Percentiles rank a stretch among this genome's conserved stretches.
Evolutionary conservation across 2,888 invertebrate genomes (phyloP).

Genomic region (Drosophila peninsularis): DNA sequence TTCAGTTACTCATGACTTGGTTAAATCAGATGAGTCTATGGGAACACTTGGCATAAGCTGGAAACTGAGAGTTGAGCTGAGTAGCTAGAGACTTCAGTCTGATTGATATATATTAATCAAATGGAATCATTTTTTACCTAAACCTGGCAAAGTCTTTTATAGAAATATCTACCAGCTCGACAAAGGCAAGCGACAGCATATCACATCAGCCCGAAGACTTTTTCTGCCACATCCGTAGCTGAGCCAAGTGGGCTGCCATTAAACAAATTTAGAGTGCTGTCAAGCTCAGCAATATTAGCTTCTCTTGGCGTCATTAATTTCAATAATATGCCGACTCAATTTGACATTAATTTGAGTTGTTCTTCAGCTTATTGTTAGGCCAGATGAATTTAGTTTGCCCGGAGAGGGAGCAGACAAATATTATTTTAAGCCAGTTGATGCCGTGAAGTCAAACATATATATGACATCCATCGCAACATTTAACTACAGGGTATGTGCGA

Average conservation of each 20-base stretch:
- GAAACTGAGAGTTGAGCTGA: background rate
- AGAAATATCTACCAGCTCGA: background rate
- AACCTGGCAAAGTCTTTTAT: background rate
- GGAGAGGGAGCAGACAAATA: no score
- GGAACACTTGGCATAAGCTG: no score
- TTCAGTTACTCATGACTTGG: no score
- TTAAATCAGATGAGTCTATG: no score
- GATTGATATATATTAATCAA: background rate
- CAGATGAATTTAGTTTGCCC: background rate
- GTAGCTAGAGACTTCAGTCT: background rate
- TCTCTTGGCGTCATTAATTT: background rate
- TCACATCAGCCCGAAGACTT: background rate
- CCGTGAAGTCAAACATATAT: background rate
- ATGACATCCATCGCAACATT: background rate
- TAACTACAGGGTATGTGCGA: background rate
- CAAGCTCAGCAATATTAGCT: background rate
- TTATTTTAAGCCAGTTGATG: no score
- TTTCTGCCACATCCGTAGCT: no score
- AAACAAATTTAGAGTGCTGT: background rate
- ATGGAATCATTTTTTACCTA: background rate
- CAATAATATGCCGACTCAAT: background rate
- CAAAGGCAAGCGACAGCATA: background rate
- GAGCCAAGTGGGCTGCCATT: no score
- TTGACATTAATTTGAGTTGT: background rate
- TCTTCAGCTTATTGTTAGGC: background rate